These are phyloP conservation scores for Rhabdomys pumilio DNA, from an alignment of 2,797 vertebrate genomes.

Conservation along the genomic window DNA sequence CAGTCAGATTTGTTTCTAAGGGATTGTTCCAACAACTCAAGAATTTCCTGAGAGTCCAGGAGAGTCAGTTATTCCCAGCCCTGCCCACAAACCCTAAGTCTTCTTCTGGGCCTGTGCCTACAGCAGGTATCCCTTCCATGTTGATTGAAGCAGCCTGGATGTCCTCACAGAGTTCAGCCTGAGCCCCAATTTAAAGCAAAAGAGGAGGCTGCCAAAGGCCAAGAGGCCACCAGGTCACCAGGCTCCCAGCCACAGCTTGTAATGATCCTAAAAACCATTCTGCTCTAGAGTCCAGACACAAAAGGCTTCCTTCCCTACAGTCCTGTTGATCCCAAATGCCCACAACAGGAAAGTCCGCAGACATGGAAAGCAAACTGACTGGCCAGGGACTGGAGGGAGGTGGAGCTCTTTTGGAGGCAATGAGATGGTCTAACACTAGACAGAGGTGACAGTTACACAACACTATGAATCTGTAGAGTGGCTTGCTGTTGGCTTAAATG, in stretches of 20 bases:
- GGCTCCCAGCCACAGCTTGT: background rate
- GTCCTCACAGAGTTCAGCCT: background rate
- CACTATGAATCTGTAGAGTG: background rate
- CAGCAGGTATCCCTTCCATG: rapidly evolving
- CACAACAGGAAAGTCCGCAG: background rate
- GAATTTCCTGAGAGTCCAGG: background rate
- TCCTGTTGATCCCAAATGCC: background rate
- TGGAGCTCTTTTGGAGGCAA: rapidly evolving
- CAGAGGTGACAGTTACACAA: background rate
- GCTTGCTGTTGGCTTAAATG: background rate
- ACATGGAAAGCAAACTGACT: background rate
- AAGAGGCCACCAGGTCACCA: rapidly evolving
- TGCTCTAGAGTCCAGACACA: background rate
- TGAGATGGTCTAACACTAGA: background rate
- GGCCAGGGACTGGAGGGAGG: background rate
- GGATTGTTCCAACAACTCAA: background rate
- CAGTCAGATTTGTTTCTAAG: background rate
- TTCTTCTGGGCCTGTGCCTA: background rate
- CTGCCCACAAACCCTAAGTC: background rate
- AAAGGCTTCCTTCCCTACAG: background rate
- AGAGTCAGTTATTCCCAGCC: background rate
- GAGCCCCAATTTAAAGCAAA: background rate
- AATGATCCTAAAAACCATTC: background rate
- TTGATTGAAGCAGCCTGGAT: background rate
- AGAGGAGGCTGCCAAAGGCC: background rate